phyloP scores from a whole-genome alignment of 2,888 invertebrate species.

The Oegoconia quadripuncta region DNA sequence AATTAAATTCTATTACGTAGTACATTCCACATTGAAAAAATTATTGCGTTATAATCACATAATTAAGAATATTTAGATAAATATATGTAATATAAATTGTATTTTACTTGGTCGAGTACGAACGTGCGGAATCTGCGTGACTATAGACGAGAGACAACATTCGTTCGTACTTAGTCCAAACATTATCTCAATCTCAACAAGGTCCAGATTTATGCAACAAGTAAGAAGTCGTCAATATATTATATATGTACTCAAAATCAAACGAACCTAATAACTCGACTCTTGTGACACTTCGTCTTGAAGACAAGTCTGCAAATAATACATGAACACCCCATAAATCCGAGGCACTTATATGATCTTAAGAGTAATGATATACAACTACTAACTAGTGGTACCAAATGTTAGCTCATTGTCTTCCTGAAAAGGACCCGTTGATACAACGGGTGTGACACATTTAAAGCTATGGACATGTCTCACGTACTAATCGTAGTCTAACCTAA shows the following conservation, averaged over 20 bases:
- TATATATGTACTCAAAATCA: background rate
- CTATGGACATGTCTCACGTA: conserved; percentile 77
- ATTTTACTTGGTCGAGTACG: background rate
- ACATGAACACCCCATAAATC: conserved; percentile 67
- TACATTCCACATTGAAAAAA: conserved; percentile 21
- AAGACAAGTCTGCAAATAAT: conserved; percentile 45
- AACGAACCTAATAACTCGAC: conserved; percentile 1
- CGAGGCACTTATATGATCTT: conserved; percentile 78
- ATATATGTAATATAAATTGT: no score
- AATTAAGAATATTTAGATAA: no score
- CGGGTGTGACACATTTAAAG: conserved; percentile 75
- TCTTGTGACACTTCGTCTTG: conserved; percentile 18
- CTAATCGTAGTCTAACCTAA: conserved; percentile 70
- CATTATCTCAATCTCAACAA: background rate
- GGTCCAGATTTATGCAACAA: background rate
- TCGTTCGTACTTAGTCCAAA: no score
- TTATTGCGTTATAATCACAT: conserved; percentile 20
- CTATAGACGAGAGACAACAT: no score
- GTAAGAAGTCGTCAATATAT: background rate
- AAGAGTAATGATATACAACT: conserved; percentile 75
- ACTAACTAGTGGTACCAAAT: conserved; percentile 68
- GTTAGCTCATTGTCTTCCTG: conserved; percentile 64
- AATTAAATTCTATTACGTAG: conserved; percentile 35
- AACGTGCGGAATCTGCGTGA: no score
- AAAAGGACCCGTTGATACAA: conserved; percentile 74